Conservation (phyloP, 2,113 vertebrate species). For the Trematomus loennbergii region DNA sequence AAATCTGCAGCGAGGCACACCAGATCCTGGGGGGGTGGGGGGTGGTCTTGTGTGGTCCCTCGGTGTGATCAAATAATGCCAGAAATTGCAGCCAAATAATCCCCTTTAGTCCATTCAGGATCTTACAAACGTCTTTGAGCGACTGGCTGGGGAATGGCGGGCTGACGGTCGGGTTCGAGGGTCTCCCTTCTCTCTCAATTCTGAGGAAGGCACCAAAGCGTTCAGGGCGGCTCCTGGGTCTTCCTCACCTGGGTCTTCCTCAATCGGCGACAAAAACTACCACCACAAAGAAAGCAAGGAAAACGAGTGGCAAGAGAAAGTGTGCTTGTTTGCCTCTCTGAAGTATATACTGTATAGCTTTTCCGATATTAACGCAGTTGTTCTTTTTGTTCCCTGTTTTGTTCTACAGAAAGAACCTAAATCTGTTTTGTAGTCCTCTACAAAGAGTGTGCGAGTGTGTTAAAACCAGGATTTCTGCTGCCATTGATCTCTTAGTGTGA, state of each 20-base stretch:
- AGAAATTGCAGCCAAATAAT: conserved; percentile 67
- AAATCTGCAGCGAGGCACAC: conserved; percentile 13
- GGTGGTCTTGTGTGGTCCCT: conserved; percentile 27
- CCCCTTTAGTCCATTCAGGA: conserved; percentile 53
- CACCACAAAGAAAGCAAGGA: conserved; percentile 46
- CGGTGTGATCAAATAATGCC: conserved; percentile 74
- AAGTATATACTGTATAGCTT: conserved; percentile 21
- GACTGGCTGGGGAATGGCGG: conserved; percentile 41
- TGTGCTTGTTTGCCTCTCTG: conserved; percentile 51
- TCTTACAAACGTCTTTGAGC: conserved; percentile 23
- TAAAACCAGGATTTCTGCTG: conserved; percentile 56
- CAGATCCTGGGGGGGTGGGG: neutral
- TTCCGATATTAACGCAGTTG: conserved; percentile 82
- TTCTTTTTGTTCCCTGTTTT: conserved; percentile 78
- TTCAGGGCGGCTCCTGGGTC: conserved; percentile 29
- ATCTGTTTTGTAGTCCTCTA: conserved; percentile 75
- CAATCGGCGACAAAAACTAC: conserved; percentile 47
- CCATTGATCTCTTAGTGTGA: conserved; percentile 84
- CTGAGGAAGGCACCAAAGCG: conserved; percentile 70
- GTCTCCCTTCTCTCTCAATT: conserved; percentile 54
- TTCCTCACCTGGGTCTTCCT: conserved; percentile 28
- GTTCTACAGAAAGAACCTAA: conserved; percentile 80
- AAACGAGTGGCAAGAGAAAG: conserved; percentile 66
- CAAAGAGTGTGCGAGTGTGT: conserved; percentile 16
- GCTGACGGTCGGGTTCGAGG: conserved; percentile 13